Evolutionary conservation across 2,888 invertebrate genomes (phyloP).

Genomic region (Lordiphosa fenestrarum): DNA sequence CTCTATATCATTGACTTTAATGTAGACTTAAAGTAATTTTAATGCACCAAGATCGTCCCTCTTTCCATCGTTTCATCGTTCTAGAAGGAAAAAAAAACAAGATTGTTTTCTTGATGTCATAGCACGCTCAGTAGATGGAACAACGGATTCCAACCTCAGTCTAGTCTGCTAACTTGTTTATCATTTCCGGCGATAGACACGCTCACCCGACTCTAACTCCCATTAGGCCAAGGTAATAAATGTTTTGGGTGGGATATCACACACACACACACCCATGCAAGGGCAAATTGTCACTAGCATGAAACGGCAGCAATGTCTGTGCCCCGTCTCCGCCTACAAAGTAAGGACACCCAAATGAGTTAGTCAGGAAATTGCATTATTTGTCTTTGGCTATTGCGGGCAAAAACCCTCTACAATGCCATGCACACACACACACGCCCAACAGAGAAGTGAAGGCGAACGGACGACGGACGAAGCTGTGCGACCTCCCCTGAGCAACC

Average conservation of each 20-base stretch:
- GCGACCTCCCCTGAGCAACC: constrained; percentile 23
- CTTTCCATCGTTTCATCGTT: too few species aligned
- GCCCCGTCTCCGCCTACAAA: constrained; percentile 6
- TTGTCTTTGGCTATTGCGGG: constrained; percentile 66
- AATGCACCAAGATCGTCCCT: too few species aligned
- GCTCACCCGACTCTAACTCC: constrained; percentile 30
- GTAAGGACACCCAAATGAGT: constrained; percentile 63
- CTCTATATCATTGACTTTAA: too few species aligned
- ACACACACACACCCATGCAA: constrained; percentile 6
- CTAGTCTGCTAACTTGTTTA: not conserved
- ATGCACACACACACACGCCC: not conserved
- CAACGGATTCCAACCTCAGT: too few species aligned
- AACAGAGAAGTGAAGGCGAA: not conserved
- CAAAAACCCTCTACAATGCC: constrained; percentile 40
- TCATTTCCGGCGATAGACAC: not conserved
- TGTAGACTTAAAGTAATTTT: too few species aligned
- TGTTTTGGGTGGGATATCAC: constrained; percentile 44
- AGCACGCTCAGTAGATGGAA: too few species aligned
- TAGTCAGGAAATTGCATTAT: constrained; percentile 73
- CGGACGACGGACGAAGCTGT: not conserved
- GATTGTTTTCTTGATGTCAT: too few species aligned
- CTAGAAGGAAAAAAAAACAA: too few species aligned
- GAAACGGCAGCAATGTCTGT: constrained; percentile 30
- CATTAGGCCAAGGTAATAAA: constrained; percentile 66
- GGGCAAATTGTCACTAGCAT: constrained; percentile 56